phyloP scores from a whole-genome alignment of 1,140 invertebrate species.

The Caerostris darwini region DNA sequence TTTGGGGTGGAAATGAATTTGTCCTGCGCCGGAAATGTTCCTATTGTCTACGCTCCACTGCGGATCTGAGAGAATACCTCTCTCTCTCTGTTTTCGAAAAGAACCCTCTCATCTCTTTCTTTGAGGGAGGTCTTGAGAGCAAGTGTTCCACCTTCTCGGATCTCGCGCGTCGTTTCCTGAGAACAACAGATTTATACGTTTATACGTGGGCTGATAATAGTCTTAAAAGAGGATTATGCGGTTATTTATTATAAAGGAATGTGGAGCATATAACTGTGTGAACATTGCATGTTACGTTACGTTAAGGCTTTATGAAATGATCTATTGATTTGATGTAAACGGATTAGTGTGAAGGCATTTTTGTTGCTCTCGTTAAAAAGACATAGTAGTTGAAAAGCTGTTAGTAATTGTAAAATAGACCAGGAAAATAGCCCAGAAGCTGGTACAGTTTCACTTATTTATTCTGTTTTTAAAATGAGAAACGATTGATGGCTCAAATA shows the following conservation, averaged over 20 bases:
- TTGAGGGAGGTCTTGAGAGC: neutral
- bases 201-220: neutral
- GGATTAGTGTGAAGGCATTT: too few species aligned
- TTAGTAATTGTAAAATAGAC: too few species aligned
- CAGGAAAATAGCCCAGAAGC: too few species aligned
- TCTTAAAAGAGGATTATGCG: neutral
- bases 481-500: too few species aligned
- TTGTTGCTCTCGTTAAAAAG: too few species aligned
- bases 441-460: too few species aligned
- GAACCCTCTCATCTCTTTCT: neutral
- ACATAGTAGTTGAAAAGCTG: too few species aligned
- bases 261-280: neutral
- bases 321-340: too few species aligned
- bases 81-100: neutral
- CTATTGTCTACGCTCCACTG: slow-evolving; percentile 72
- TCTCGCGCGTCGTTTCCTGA: slow-evolving; percentile 8
- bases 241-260: neutral
- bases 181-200: neutral
- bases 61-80: neutral
- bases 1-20: slow-evolving; percentile 47
- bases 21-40: slow-evolving; percentile 69
- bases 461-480: too few species aligned
- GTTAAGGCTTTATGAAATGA: too few species aligned
- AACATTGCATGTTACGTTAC: neutral
- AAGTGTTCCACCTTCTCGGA: neutral